phyloP scores from a whole-genome alignment of 2,797 vertebrate genomes.

The Scomberomorus guttatus region DNA sequence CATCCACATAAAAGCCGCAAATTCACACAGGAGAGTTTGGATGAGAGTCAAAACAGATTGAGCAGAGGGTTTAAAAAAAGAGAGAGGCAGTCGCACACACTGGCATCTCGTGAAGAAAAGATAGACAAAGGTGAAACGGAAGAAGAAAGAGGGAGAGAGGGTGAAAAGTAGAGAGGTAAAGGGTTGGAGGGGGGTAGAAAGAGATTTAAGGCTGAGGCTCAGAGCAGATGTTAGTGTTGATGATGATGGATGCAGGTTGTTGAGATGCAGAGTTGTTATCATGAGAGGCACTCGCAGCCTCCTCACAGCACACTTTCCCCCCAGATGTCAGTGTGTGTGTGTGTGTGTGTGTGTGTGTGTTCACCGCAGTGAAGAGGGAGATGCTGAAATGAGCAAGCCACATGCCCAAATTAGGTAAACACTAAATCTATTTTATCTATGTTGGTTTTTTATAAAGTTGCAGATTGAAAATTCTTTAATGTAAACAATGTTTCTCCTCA shows the following conservation, averaged over 20 bases:
- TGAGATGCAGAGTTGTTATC: slow-evolving; percentile 86
- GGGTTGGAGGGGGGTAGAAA: slow-evolving; percentile 68
- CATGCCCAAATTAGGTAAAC: slow-evolving; percentile 44
- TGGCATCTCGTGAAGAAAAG: slow-evolving; percentile 25
- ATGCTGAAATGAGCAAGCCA: slow-evolving; percentile 57
- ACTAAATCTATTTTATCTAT: slow-evolving; percentile 31
- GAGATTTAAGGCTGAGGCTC: slow-evolving; percentile 86
- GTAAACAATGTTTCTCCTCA: slow-evolving; percentile 21
- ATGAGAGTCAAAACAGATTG: slow-evolving; percentile 38
- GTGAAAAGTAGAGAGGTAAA: slow-evolving; percentile 51
- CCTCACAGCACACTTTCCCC: slow-evolving; percentile 73
- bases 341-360: slow-evolving; percentile 16
- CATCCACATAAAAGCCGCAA: slow-evolving; percentile 50
- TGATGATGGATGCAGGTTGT: slow-evolving; percentile 89
- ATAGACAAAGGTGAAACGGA: slow-evolving; percentile 39
- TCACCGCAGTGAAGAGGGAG: slow-evolving; percentile 38
- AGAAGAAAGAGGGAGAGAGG: slow-evolving; percentile 40
- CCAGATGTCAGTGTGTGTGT: slow-evolving; percentile 73
- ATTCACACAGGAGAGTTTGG: slow-evolving; percentile 45
- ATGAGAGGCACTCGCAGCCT: slow-evolving; percentile 82
- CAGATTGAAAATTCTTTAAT: slow-evolving; percentile 24
- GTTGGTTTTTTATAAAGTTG: slow-evolving; percentile 45
- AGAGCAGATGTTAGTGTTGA: slow-evolving; percentile 88
- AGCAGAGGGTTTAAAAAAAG: slow-evolving; percentile 17
- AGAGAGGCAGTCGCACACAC: not conserved